Conservation (phyloP, 2,113 vertebrate genomes). For the Myotis davidii region DNA sequence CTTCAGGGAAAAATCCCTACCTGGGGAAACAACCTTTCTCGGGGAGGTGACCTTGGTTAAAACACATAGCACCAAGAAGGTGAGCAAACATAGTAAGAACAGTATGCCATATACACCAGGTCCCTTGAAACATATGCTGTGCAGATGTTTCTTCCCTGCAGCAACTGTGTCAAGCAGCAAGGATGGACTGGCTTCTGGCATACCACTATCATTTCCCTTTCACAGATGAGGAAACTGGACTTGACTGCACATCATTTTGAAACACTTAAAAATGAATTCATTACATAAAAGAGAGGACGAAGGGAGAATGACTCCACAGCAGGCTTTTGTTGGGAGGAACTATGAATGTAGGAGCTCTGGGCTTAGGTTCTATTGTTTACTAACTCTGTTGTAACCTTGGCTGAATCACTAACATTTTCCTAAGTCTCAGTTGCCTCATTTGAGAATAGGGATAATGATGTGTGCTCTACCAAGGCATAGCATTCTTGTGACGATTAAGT, state of each 20-base stretch:
- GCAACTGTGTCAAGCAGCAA: too few species aligned
- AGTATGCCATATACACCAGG: too few species aligned
- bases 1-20: too few species aligned
- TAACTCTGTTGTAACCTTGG: background rate
- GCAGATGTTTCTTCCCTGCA: too few species aligned
- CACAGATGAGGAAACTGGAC: background rate
- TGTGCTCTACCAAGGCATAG: accelerated
- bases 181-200: too few species aligned
- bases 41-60: too few species aligned
- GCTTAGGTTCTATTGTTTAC: background rate
- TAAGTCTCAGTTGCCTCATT: background rate
- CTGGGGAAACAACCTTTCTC: too few species aligned
- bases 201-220: background rate
- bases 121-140: too few species aligned
- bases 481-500: background rate
- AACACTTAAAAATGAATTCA: conserved; percentile 46
- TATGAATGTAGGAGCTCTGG: background rate
- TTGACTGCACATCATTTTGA: background rate
- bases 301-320: background rate
- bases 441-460: background rate
- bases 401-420: background rate
- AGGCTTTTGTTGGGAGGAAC: background rate
- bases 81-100: too few species aligned
- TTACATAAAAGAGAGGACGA: background rate
- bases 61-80: too few species aligned